A percentile compares a stretch with the other conserved stretches of the same genome.
Conservation (phyloP, 1,140 invertebrate species). For the Drosophila triauraria region DNA sequence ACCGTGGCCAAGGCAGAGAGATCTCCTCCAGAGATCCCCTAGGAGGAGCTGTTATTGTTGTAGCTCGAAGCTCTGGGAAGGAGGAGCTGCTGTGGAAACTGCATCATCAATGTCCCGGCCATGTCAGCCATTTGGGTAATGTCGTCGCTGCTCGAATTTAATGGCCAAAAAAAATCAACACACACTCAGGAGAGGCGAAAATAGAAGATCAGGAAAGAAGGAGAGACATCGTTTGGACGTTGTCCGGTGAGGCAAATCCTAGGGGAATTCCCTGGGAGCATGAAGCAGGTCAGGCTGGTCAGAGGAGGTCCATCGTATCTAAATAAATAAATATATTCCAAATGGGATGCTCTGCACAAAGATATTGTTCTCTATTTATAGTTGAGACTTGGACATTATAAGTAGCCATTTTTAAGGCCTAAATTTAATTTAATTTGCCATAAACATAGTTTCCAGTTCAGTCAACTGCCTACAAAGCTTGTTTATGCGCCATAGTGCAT, state of each 20-base stretch:
- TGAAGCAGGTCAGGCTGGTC: not conserved
- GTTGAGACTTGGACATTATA: not conserved
- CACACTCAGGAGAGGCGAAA: conserved; percentile 7
- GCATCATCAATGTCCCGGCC: conserved; percentile 74
- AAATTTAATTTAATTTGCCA: too few species aligned
- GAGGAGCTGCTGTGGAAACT: not conserved
- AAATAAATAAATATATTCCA: conserved; percentile 6
- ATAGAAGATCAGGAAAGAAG: not conserved
- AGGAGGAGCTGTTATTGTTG: conserved; percentile 14
- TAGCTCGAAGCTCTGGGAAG: not conserved
- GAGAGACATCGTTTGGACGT: conserved; percentile 1
- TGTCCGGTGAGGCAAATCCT: too few species aligned
- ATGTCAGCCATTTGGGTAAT: conserved; percentile 80
- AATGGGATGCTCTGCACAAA: not conserved
- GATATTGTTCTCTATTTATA: conserved; percentile 9
- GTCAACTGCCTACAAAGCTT: too few species aligned
- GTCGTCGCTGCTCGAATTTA: conserved; percentile 60
- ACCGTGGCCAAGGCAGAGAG: conserved; percentile 1
- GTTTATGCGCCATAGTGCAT: too few species aligned
- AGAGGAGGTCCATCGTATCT: conserved; percentile 6
- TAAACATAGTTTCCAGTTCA: too few species aligned
- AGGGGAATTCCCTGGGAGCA: not conserved
- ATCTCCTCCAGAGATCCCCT: conserved; percentile 31
- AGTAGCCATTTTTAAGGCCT: too few species aligned
- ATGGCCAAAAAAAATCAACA: conserved; percentile 43